Evolutionary conservation across 2,113 vertebrate species (phyloP).

Genomic region (Centrocercus urophasianus): DNA sequence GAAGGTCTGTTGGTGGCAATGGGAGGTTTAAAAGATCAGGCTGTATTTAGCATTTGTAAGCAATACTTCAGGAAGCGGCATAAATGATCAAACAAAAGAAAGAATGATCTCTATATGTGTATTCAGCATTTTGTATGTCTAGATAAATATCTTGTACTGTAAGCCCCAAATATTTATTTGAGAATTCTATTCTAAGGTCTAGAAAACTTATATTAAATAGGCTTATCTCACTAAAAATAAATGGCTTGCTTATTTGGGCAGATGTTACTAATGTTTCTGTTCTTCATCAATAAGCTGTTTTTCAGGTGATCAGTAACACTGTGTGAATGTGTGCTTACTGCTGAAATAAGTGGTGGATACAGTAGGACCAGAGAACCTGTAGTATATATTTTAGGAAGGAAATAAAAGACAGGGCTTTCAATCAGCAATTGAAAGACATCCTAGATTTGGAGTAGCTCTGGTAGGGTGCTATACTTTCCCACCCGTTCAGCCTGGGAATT

Average conservation of each 20-base stretch:
- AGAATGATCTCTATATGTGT: background rate
- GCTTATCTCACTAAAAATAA: background rate
- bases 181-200: background rate
- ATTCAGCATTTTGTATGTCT: background rate
- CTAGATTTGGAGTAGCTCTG: background rate
- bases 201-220: background rate
- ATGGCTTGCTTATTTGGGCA: background rate
- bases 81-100: background rate
- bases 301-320: background rate
- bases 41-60: background rate
- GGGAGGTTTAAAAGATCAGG: background rate
- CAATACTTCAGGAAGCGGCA: rapidly evolving
- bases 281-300: background rate
- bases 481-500: background rate
- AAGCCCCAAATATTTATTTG: background rate
- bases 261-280: background rate
- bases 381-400: background rate
- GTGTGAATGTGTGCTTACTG: background rate
- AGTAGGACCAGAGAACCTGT: background rate
- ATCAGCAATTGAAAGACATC: background rate
- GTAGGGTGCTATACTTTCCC: background rate
- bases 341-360: background rate
- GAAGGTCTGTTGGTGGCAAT: background rate
- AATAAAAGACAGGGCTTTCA: background rate
- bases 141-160: background rate